phyloP scores from a whole-genome alignment of 2,797 vertebrate genomes.

The Periparus ater region DNA sequence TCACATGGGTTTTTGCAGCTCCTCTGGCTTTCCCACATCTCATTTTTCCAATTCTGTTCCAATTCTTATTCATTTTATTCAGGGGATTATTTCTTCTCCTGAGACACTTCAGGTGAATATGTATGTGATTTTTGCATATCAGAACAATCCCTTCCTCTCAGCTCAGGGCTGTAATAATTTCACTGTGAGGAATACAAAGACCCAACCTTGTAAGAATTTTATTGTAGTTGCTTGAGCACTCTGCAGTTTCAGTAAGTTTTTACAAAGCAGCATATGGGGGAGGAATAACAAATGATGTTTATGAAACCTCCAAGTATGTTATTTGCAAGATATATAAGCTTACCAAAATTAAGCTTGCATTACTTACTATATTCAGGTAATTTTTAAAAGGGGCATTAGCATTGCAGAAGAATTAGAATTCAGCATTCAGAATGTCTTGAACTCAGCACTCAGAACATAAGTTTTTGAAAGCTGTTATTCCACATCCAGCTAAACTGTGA shows the following conservation, averaged over 20 bases:
- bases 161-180: neutral
- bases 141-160: neutral
- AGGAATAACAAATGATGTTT: neutral
- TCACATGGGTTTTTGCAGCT: fast-evolving
- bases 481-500: neutral
- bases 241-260: neutral
- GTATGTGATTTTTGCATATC: neutral
- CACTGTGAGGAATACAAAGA: neutral
- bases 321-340: neutral
- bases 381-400: neutral
- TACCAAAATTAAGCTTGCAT: neutral
- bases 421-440: neutral
- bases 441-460: neutral
- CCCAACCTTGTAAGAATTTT: neutral
- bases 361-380: neutral
- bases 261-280: neutral
- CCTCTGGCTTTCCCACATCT: neutral
- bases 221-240: neutral
- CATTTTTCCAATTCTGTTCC: neutral
- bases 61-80: neutral
- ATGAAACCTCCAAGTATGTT: neutral
- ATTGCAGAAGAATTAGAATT: neutral
- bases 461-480: neutral
- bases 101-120: neutral
- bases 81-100: neutral